Evolutionary conservation across 2,113 vertebrate species (phyloP), one percentile per base, ranked within the genome.

Genomic region (Tylochromis polylepis): DNA sequence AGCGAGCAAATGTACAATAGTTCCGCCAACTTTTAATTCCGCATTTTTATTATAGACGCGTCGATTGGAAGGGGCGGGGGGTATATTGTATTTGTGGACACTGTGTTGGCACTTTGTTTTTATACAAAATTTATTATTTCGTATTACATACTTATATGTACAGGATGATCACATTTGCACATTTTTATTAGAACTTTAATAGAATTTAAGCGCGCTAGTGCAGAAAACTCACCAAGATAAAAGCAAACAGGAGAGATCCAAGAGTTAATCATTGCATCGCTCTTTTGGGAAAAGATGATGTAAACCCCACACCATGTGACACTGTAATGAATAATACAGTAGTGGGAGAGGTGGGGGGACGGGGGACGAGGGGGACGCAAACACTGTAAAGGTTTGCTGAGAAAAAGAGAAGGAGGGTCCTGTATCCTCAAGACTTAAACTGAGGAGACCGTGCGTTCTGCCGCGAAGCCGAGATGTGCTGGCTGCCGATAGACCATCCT

Each of bases 261-360:
- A 92, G 92, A 95, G 96, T 96, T 96, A 96, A 96, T 89, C 88
- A 90, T 91, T 87, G 91, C 90, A 87, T 91, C 90, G 95, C 91
- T 96, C 96, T 95, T 95, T 94, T 92, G 96, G 96, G 95, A 97
- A 90, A 93, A 95, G 96, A 97, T 97, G 97, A 97, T 97, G 97
- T 97, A 96, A 97, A 97, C 96, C 95, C 84, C 87, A 87, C 89
- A 96, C 92, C 97, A 96, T 96, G 97, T 97, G 97, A 97, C 96
- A 93, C 89, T 92, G 92, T 94, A 92, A 96, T 97, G 96, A 97
- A 97, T 97, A 96, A 96, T 96, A 96, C 92, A 96, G 91, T 86
- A 87, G 90, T 77, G 85, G 80, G 86, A 84, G 92, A 29, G 85
- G 92, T 77, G 79, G 65, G 88, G 51, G 83, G 83, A 83, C 82